phyloP scores from a whole-genome alignment of 53 echinoderm and acorn worm genomes.

The Mesocentrotus franciscanus region DNA sequence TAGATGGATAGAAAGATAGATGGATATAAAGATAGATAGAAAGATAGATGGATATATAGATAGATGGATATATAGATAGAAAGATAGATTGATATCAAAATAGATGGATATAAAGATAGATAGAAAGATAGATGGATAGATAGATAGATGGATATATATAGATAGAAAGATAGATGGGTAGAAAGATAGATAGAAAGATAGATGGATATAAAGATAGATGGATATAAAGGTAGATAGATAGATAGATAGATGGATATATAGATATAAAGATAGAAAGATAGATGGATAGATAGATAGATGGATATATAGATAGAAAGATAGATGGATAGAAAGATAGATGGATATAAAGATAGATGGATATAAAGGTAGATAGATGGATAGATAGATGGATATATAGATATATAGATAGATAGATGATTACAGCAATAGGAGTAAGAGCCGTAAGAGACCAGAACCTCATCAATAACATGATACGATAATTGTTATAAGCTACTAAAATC shows the following conservation, averaged over 20 bases:
- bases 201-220: neutral
- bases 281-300: neutral
- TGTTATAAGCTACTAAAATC: too few species aligned
- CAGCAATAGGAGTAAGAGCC: too few species aligned
- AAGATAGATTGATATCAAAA: too few species aligned
- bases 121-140: neutral
- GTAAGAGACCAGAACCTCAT: too few species aligned
- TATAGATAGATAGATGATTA: too few species aligned
- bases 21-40: neutral
- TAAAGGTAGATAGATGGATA: too few species aligned
- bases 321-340: neutral
- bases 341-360: neutral
- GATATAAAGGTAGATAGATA: neutral
- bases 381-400: too few species aligned
- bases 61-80: too few species aligned
- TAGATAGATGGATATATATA: neutral
- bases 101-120: neutral
- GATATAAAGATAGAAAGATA: too few species aligned
- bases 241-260: neutral
- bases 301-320: neutral
- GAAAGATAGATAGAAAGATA: neutral
- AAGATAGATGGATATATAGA: too few species aligned
- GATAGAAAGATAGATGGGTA: neutral
- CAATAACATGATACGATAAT: too few species aligned
- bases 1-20: neutral